A percentile compares a stretch with the other conserved stretches of the same genome.
phyloP scores from a whole-genome alignment of 2,888 invertebrate genomes.

The Acanthococcus lagerstroemiae region DNA sequence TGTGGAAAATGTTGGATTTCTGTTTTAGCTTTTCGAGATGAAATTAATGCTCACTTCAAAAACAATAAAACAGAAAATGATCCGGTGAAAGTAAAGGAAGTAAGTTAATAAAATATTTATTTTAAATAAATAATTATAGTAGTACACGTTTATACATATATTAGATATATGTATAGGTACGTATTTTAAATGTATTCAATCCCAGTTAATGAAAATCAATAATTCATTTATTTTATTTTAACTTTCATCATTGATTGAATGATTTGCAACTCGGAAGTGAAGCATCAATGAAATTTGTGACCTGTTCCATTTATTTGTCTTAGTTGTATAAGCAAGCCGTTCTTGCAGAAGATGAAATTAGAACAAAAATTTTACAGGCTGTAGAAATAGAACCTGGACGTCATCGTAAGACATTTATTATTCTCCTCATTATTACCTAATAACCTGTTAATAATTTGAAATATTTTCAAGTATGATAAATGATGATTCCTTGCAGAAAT shows the following conservation, averaged over 20 bases:
- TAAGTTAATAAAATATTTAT: constrained; percentile 39
- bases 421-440: too few species aligned
- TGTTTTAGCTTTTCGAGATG: constrained; percentile 50
- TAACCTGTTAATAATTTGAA: too few species aligned
- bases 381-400: constrained; percentile 1
- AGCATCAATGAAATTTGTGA: too few species aligned
- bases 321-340: constrained; percentile 3
- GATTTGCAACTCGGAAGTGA: too few species aligned
- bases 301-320: background rate
- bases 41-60: constrained; percentile 64
- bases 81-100: constrained; percentile 52
- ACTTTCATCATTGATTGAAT: too few species aligned
- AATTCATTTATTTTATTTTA: too few species aligned
- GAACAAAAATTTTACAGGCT: constrained; percentile 10
- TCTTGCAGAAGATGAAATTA: constrained; percentile 2
- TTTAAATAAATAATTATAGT: too few species aligned
- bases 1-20: background rate
- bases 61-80: constrained; percentile 56
- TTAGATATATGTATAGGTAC: too few species aligned
- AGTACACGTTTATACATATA: too few species aligned
- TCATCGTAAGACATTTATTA: constrained; percentile 5
- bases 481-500: constrained; percentile 5
- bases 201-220: too few species aligned
- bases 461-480: too few species aligned
- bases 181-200: too few species aligned